Evolutionary conservation across 1,140 invertebrate species (phyloP), one percentile per base, ranked within the genome.

Genomic region (Amphibalanus amphitrite): DNA sequence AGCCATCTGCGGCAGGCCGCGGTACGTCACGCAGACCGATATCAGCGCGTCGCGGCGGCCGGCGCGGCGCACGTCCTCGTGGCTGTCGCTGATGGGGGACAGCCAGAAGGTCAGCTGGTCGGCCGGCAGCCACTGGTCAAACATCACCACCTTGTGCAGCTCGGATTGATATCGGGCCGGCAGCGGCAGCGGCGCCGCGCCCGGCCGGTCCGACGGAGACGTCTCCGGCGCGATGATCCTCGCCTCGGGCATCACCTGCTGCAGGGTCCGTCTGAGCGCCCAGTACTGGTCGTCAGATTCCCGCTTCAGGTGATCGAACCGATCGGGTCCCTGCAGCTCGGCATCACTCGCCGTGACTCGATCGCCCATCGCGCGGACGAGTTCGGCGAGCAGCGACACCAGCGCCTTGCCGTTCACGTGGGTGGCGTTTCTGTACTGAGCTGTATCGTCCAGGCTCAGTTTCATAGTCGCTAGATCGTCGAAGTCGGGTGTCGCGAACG

Each of bases 401-500:
- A 78, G 73, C 72, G 84, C 30, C 69, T 71, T 8, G 76, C 76
- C 26, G 74, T 76, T 10, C 75, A 78, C 28, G 75, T 80, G 38
- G 71, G 74, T n/a, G 75, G 83, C 6, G 83, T 84, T 76, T 73
- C 81, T 1, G 68, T 84, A 83, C 73, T 69, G 74, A 25, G 77
- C 78, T 70, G 84, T 83, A 26, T 80, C 83, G 69, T 72, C 77
- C 26, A 73, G 81, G 25, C 75, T 85, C 6, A 73, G 78, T 47
- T 74, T 78, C 64, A 75, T 85, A 6, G 76, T 85, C 25, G 71
- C 69, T 0, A 83, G 85, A 76, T 74, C 76, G 1, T 73, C 79
- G 0, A 82, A 83, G 74, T 77, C 79, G 68, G 71, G 73, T 29
- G 77, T 81, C 76, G 82, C 38, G 84, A 83, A 23, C 77, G 80